These are phyloP conservation scores for Karalla daura DNA, from an alignment of 2,797 vertebrate species.

Conservation along the genomic window DNA sequence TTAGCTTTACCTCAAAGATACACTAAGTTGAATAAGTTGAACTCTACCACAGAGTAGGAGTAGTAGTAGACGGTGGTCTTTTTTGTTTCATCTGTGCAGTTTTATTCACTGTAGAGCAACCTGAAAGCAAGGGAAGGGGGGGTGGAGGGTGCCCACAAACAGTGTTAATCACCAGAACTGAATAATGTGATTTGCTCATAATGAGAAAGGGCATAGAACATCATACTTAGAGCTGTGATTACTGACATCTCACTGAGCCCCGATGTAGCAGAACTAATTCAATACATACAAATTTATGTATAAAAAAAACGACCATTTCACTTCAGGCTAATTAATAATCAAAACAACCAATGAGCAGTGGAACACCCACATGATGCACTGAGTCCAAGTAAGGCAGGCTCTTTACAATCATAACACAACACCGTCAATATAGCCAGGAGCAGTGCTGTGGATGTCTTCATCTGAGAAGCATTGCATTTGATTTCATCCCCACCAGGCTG, in stretches of 20 bases:
- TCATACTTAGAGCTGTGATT: conserved; percentile 73
- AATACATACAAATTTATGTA: conserved; percentile 69
- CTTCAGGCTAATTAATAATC: conserved; percentile 76
- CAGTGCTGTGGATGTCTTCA: conserved; percentile 21
- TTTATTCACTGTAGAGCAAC: conserved; percentile 7
- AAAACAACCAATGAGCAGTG: conserved; percentile 75
- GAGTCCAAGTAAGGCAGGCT: conserved; percentile 12
- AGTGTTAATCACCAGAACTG: conserved; percentile 66
- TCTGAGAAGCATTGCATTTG: conserved; percentile 34
- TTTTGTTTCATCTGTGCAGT: conserved; percentile 38
- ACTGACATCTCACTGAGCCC: conserved; percentile 71
- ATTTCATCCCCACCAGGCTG: conserved; percentile 27
- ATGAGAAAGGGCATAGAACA: conserved; percentile 67
- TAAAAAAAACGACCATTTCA: conserved; percentile 55
- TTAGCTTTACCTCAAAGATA: conserved; percentile 63
- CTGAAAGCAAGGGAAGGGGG: not conserved
- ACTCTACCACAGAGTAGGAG: conserved; percentile 35
- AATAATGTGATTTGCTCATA: conserved; percentile 71
- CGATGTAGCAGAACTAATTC: conserved; percentile 79
- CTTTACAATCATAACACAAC: conserved; percentile 35
- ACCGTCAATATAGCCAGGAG: conserved; percentile 32
- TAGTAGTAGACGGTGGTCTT: conserved; percentile 43
- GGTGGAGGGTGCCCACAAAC: conserved; percentile 34
- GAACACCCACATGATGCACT: conserved; percentile 54
- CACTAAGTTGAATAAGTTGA: conserved; percentile 56